Percentiles rank a stretch among this genome's conserved stretches.
These are phyloP conservation scores for Brachionus asplanchnoidis DNA, from an alignment of 1,140 invertebrate species.

Conservation along the genomic window DNA sequence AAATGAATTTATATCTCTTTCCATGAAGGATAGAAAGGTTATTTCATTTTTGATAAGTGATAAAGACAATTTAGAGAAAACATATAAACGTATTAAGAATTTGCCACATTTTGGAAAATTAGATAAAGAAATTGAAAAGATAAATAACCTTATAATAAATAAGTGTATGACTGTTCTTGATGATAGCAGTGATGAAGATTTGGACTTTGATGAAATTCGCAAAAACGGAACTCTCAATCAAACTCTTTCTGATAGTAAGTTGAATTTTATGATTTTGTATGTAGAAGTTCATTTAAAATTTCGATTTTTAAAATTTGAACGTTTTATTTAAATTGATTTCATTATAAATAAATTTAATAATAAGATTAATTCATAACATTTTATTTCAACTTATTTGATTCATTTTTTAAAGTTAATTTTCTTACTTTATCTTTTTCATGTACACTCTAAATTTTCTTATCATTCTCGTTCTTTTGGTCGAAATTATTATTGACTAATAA, in stretches of 20 bases:
- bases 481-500: too few species aligned
- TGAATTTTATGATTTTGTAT: not conserved
- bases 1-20: not conserved
- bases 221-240: not conserved
- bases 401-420: too few species aligned
- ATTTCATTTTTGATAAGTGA: not conserved
- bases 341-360: too few species aligned
- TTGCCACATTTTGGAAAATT: not conserved
- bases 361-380: too few species aligned
- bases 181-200: not conserved
- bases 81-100: not conserved
- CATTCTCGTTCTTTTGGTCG: too few species aligned
- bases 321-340: too few species aligned
- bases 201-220: not conserved
- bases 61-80: not conserved
- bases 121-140: not conserved
- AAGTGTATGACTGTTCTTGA: not conserved
- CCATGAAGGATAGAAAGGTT: not conserved
- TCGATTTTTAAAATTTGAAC: too few species aligned
- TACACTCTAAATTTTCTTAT: too few species aligned
- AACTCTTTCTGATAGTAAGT: not conserved
- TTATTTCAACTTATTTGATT: too few species aligned
- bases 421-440: too few species aligned
- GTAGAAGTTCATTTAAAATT: too few species aligned
- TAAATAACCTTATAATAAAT: not conserved